Conservation (phyloP, 92 coral and sea anemone genomes). For the Actinostola sp. region DNA sequence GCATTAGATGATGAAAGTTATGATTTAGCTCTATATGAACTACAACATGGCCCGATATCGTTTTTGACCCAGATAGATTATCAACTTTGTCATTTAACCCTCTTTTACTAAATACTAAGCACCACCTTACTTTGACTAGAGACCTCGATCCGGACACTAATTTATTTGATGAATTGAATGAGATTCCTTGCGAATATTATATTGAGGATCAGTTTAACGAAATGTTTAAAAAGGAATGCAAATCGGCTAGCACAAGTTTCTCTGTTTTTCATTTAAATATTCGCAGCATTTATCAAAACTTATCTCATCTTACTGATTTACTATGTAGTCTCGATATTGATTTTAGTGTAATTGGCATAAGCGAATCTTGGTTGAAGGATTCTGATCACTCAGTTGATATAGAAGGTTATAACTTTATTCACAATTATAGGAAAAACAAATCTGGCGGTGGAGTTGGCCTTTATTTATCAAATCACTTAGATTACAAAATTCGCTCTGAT, state of each 20-base stretch:
- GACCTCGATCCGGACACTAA: slow-evolving; percentile 63
- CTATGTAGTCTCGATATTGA: neutral
- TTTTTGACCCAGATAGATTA: too few species aligned
- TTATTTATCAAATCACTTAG: neutral
- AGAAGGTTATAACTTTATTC: slow-evolving; percentile 4
- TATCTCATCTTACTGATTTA: slow-evolving; percentile 6
- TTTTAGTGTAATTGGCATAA: slow-evolving; percentile 16
- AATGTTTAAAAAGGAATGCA: slow-evolving; percentile 3
- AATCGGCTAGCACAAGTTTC: slow-evolving; percentile 2
- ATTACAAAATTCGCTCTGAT: slow-evolving; percentile 20
- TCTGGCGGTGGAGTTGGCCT: slow-evolving; percentile 28
- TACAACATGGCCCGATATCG: too few species aligned
- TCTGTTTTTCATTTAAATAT: slow-evolving; percentile 52
- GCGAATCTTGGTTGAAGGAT: slow-evolving; percentile 36
- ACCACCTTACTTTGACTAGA: slow-evolving; percentile 46
- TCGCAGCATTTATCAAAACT: slow-evolving; percentile 42
- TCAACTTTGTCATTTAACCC: too few species aligned
- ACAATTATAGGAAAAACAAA: slow-evolving; percentile 15
- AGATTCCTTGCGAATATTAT: slow-evolving; percentile 20
- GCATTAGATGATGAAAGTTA: too few species aligned
- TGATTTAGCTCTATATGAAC: too few species aligned
- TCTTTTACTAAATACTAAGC: too few species aligned
- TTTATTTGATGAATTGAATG: slow-evolving; percentile 8
- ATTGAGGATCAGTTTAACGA: slow-evolving; percentile 55
- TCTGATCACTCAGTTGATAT: neutral